A percentile compares a stretch with the other conserved stretches of the same genome.
phyloP scores from a whole-genome alignment of 1,140 invertebrate species.

The Eumeta japonica region DNA sequence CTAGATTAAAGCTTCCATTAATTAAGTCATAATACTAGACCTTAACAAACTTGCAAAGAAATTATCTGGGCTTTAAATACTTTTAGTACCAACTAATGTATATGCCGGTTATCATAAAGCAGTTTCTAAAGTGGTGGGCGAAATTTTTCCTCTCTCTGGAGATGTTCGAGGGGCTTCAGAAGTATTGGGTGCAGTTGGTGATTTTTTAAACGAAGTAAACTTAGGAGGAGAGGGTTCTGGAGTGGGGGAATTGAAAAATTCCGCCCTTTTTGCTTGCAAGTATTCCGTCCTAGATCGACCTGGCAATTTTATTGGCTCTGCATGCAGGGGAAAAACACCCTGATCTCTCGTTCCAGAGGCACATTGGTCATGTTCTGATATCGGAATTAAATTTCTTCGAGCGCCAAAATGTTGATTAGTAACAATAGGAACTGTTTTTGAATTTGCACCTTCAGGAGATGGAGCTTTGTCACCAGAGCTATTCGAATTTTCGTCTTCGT shows the following conservation, averaged over 20 bases:
- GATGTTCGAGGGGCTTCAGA: slow-evolving; percentile 16
- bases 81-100: background rate
- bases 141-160: slow-evolving; percentile 26
- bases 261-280: slow-evolving; percentile 57
- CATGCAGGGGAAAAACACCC: slow-evolving; percentile 36
- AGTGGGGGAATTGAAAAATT: slow-evolving; percentile 52
- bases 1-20: slow-evolving; percentile 55
- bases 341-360: slow-evolving; percentile 23
- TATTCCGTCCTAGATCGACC: slow-evolving; percentile 48
- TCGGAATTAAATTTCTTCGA: slow-evolving; percentile 41
- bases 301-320: slow-evolving; percentile 27
- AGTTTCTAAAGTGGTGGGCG: slow-evolving; percentile 60
- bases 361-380: slow-evolving; percentile 19
- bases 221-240: slow-evolving; percentile 33
- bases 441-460: slow-evolving; percentile 27
- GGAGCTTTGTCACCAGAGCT: slow-evolving; percentile 55
- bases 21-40: no score
- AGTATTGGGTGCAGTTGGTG: slow-evolving; percentile 14
- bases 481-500: slow-evolving; percentile 66
- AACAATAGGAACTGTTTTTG: slow-evolving; percentile 47
- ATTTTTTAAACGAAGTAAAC: slow-evolving; percentile 39
- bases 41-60: background rate
- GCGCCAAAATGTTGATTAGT: slow-evolving; percentile 51
- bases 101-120: slow-evolving; percentile 56
- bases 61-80: background rate